Evolutionary conservation across 2,113 vertebrate species (phyloP).

Genomic region (Platichthys flesus): DNA sequence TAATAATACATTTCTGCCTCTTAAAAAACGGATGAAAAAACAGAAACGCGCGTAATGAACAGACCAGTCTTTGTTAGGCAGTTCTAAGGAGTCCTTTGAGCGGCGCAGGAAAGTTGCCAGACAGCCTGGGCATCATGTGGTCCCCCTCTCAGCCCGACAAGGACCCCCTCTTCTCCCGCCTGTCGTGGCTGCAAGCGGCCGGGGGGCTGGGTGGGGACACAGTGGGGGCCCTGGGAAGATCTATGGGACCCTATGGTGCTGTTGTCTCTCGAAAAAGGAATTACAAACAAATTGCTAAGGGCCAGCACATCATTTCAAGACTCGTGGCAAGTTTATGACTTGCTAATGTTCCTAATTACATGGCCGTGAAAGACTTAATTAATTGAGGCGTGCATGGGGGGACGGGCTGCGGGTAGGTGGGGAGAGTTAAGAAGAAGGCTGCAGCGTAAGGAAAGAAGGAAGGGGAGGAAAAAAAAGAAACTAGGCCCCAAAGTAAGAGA

Average conservation of each 20-base stretch:
- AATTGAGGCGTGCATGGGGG: constrained; percentile 93
- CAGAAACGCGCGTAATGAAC: not conserved
- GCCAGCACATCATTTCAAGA: constrained; percentile 99
- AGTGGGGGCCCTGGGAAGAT: constrained; percentile 90
- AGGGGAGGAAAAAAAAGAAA: constrained; percentile 21
- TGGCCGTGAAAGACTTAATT: constrained; percentile 99
- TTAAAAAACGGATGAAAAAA: not conserved
- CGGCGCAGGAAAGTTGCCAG: constrained; percentile 55
- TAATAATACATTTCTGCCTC: not conserved
- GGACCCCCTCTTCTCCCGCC: constrained; percentile 59
- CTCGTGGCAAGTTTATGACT: constrained; percentile 99
- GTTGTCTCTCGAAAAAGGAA: constrained; percentile 95
- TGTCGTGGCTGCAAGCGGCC: constrained; percentile 57
- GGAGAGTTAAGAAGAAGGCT: constrained; percentile 46
- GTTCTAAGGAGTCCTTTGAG: constrained; percentile 27
- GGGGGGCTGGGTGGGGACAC: constrained; percentile 74
- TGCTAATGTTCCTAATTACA: constrained; percentile 99
- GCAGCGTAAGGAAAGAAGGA: constrained; percentile 35
- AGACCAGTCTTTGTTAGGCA: constrained; percentile 12
- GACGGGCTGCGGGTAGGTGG: constrained; percentile 14
- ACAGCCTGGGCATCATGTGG: constrained; percentile 58
- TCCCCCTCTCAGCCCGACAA: constrained; percentile 59
- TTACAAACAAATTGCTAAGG: constrained; percentile 99
- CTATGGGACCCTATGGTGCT: constrained; percentile 94
- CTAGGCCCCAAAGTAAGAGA: constrained; percentile 62